Evolutionary conservation across 2,113 vertebrate species (phyloP).

Genomic region (Indicator indicator): DNA sequence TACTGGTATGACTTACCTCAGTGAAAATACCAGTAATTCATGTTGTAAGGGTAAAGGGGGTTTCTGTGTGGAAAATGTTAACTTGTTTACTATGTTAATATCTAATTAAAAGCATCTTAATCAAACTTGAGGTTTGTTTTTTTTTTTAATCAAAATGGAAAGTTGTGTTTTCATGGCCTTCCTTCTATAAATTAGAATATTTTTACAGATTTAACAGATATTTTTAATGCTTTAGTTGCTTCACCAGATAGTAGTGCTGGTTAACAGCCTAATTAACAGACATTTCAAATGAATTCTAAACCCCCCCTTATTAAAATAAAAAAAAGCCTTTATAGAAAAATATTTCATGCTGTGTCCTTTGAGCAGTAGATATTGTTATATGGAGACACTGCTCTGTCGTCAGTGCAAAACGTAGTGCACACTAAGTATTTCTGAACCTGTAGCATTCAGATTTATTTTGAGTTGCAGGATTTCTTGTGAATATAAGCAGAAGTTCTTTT

Average conservation of each 20-base stretch:
- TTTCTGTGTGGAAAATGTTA: not conserved
- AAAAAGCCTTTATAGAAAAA: not conserved
- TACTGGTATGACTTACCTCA: not conserved
- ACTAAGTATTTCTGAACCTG: not conserved
- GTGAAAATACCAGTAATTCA: not conserved
- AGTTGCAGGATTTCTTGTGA: not conserved
- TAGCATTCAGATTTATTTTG: not conserved
- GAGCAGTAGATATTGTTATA: not conserved
- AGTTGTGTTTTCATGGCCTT: not conserved
- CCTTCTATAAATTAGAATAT: not conserved
- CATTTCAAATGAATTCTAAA: not conserved
- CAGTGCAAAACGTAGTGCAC: not conserved
- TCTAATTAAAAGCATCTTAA: not conserved
- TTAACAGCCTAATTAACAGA: not conserved
- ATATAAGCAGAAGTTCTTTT: not conserved
- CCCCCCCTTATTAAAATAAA: not conserved
- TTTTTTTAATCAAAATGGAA: not conserved
- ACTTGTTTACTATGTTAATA: not conserved
- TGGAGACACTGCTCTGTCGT: not conserved
- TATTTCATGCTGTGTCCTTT: not conserved
- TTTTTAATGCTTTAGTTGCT: not conserved
- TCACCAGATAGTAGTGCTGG: not conserved
- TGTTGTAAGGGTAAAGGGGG: not conserved
- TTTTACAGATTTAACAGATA: not conserved
- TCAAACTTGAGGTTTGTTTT: not conserved